These are phyloP conservation scores for Hypocryptadius cinnamomeus DNA, from an alignment of 2,113 vertebrate species.

Conservation along the genomic window DNA sequence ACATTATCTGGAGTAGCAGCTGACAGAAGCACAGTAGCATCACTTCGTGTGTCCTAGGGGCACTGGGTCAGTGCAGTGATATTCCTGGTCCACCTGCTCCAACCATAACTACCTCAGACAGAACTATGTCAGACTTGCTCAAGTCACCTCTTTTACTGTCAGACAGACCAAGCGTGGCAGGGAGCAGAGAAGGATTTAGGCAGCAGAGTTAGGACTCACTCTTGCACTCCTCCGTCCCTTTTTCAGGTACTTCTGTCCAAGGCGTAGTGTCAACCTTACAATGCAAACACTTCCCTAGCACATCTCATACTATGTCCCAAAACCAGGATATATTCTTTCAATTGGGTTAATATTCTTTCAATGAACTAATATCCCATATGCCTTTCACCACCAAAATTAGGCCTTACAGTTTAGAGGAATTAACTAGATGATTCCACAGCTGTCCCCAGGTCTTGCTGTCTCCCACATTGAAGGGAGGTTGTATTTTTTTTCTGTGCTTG, in stretches of 20 bases:
- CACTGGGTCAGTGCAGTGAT: background rate
- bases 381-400: background rate
- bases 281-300: background rate
- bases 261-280: background rate
- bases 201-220: background rate
- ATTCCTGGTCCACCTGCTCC: background rate
- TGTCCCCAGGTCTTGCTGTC: background rate
- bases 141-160: background rate
- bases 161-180: background rate
- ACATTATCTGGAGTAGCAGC: background rate
- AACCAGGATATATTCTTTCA: background rate
- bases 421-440: background rate
- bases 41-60: background rate
- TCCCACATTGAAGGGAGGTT: background rate
- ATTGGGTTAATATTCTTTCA: no score
- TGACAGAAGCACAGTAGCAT: background rate
- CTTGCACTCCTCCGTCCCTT: background rate
- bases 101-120: background rate
- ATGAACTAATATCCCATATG: background rate
- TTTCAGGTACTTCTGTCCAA: background rate
- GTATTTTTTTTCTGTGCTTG: background rate
- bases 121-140: background rate
- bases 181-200: background rate
- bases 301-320: background rate
- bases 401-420: background rate